phyloP scores from a whole-genome alignment of 2,888 invertebrate species.

The Malacosoma neustria region DNA sequence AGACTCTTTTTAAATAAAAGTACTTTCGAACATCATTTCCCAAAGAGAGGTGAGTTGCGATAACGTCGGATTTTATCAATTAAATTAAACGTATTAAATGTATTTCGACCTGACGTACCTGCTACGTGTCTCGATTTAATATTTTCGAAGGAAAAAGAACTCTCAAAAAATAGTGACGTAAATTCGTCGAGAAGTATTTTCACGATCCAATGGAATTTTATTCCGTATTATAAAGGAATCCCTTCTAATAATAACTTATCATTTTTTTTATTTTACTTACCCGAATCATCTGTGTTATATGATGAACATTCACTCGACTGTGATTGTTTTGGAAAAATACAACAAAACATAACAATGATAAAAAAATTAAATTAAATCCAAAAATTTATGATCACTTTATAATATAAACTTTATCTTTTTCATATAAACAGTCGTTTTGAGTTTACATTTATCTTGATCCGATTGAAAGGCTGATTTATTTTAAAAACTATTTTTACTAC shows the following conservation, averaged over 20 bases:
- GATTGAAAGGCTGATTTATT: too few species aligned
- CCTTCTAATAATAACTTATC: conserved; percentile 2
- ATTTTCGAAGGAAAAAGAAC: conserved; percentile 19
- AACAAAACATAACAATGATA: conserved; percentile 44
- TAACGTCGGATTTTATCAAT: not conserved
- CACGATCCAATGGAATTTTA: too few species aligned
- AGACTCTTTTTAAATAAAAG: not conserved
- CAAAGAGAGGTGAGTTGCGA: not conserved
- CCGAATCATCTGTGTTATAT: conserved; percentile 14
- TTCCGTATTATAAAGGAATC: too few species aligned
- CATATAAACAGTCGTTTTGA: too few species aligned
- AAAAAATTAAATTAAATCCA: too few species aligned
- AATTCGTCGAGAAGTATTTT: too few species aligned
- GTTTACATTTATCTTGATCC: too few species aligned
- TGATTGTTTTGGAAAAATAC: conserved; percentile 17
- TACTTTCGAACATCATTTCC: too few species aligned
- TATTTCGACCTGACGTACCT: conserved; percentile 8
- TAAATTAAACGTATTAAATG: not conserved
- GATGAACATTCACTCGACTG: conserved; percentile 14
- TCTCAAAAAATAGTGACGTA: conserved; percentile 19
- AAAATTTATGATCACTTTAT: too few species aligned
- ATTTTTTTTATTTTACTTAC: conserved; percentile 22
- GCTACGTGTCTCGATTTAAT: conserved; percentile 21
- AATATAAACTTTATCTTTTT: too few species aligned
- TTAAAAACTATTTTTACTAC: too few species aligned